Conservation (phyloP, 1,140 invertebrate species). For the Oscheius sp. region DNA sequence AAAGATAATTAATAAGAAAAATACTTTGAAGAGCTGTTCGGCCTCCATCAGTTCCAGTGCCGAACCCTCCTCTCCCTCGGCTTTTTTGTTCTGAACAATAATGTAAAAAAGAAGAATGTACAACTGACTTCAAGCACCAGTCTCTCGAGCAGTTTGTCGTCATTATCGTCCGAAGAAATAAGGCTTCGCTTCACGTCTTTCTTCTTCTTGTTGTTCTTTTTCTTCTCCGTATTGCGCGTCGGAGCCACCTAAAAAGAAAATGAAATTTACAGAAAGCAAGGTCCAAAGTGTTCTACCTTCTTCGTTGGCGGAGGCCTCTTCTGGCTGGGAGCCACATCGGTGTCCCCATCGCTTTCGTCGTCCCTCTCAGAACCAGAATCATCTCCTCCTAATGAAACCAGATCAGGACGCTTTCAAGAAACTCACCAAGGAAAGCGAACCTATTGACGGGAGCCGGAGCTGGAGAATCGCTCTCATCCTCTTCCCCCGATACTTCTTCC, state of each 20-base stretch:
- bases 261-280: background rate
- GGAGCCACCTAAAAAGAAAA: background rate
- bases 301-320: no score
- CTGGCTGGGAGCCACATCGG: background rate
- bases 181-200: conserved; percentile 18
- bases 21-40: no score
- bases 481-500: background rate
- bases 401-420: background rate
- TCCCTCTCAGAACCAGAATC: background rate
- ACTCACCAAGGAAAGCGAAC: conserved; percentile 21
- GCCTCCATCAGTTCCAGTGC: no score
- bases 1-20: background rate
- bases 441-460: background rate
- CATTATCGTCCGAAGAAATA: no score
- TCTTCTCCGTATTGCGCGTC: conserved; percentile 9
- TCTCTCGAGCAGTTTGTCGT: no score
- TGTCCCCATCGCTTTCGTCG: background rate
- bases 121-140: no score
- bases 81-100: no score
- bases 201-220: conserved; percentile 25
- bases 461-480: background rate
- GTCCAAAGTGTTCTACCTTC: background rate
- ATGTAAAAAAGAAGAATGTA: no score
- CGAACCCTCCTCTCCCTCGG: no score
- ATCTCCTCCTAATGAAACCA: background rate